phyloP scores from a whole-genome alignment of 2,888 invertebrate genomes.

The Cryptocheilus praepositus region DNA sequence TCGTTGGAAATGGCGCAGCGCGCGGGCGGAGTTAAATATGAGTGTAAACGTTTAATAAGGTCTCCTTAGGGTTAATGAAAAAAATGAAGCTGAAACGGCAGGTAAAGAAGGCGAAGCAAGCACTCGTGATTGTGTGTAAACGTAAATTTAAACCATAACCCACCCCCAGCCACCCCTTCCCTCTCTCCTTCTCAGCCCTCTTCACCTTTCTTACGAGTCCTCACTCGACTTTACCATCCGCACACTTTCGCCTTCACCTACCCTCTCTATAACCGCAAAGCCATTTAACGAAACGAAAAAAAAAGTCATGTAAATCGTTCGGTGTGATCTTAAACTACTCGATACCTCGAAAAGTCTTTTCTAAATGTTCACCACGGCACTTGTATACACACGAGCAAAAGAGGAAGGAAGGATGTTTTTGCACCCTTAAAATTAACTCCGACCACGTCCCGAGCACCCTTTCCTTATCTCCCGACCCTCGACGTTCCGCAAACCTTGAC shows the following conservation, averaged over 20 bases:
- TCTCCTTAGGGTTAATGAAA: slow-evolving; percentile 69
- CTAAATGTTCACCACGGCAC: slow-evolving; percentile 65
- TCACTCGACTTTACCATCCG: slow-evolving; percentile 18
- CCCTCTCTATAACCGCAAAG: slow-evolving; percentile 21
- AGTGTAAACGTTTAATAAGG: slow-evolving; percentile 67
- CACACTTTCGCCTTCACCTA: slow-evolving; percentile 30
- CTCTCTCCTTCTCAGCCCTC: not conserved
- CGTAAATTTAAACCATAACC: slow-evolving; percentile 57
- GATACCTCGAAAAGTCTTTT: slow-evolving; percentile 60
- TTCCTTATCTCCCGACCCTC: slow-evolving; percentile 22
- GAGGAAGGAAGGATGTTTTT: slow-evolving; percentile 42
- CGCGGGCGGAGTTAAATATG: slow-evolving; percentile 62
- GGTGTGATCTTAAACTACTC: slow-evolving; percentile 58
- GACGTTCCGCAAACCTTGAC: slow-evolving; percentile 1
- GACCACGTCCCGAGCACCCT: slow-evolving; percentile 24
- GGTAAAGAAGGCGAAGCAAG: slow-evolving; percentile 47
- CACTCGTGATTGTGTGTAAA: slow-evolving; percentile 71
- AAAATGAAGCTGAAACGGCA: slow-evolving; percentile 51
- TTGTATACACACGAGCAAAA: slow-evolving; percentile 35
- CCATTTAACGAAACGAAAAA: slow-evolving; percentile 22
- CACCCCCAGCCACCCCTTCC: not conserved
- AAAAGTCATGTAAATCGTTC: slow-evolving; percentile 41
- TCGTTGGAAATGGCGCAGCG: slow-evolving; percentile 18
- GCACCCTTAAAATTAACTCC: slow-evolving; percentile 41
- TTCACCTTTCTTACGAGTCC: too few relatives aligned